Evolutionary conservation across 2,113 vertebrate species (phyloP).

Genomic region (Gymnocephalus cernua): DNA sequence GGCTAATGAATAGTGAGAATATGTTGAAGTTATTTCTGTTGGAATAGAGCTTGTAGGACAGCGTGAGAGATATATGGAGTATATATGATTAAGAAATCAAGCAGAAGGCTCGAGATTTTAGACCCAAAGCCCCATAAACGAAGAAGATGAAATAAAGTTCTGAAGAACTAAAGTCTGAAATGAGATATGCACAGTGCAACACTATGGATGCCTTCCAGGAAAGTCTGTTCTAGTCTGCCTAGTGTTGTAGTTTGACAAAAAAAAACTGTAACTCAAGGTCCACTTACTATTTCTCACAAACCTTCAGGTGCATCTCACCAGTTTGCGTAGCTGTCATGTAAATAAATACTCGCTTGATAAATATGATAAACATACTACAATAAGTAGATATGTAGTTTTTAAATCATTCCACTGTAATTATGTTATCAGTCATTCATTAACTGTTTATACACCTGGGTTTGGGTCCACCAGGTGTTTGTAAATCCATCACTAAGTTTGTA

Average conservation of each 20-base stretch:
- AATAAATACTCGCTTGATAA: not conserved
- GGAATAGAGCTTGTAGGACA: slow-evolving; percentile 20
- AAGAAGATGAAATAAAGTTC: slow-evolving; percentile 7
- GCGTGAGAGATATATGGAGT: not conserved
- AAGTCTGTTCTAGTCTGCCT: not conserved
- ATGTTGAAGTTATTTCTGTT: slow-evolving; percentile 33
- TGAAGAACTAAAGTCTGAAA: slow-evolving; percentile 1
- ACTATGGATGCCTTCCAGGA: not conserved
- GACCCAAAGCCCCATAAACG: slow-evolving; percentile 2
- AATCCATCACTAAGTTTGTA: not conserved
- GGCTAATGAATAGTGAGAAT: slow-evolving; percentile 31
- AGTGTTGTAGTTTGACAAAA: not conserved
- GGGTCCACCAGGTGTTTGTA: not conserved
- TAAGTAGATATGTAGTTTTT: too few species aligned
- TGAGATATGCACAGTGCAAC: not conserved
- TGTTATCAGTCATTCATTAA: too few species aligned
- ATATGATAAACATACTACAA: not conserved
- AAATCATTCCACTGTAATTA: too few species aligned
- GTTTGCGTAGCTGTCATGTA: not conserved
- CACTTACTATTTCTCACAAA: too few species aligned
- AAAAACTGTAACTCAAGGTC: too few species aligned
- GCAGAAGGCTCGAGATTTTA: slow-evolving; percentile 11
- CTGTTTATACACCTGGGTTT: too few species aligned
- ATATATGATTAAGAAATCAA: slow-evolving; percentile 21
- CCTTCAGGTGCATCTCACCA: not conserved